Evolutionary conservation across 2,113 vertebrate species (phyloP).

Genomic region (Bathybates hornii): DNA sequence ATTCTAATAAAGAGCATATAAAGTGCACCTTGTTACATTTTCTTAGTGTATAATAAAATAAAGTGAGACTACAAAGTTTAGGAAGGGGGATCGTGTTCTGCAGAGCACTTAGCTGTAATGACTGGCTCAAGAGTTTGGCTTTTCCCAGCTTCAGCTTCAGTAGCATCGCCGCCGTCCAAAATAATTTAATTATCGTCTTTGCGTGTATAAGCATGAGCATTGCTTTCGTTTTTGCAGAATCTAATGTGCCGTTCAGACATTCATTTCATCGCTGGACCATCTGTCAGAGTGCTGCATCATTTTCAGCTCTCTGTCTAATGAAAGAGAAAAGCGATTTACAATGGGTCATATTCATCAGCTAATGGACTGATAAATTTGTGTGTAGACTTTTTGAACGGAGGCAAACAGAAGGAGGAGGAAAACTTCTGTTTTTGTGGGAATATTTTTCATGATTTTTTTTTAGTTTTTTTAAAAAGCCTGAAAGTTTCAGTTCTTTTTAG

Average conservation of each 20-base stretch:
- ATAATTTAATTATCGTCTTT: not conserved
- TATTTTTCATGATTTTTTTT: not conserved
- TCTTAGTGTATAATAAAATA: not conserved
- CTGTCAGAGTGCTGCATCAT: not conserved
- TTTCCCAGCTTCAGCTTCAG: not conserved
- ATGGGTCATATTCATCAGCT: conserved; percentile 7
- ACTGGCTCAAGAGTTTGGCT: not conserved
- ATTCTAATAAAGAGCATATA: not conserved
- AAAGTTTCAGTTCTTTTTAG: not conserved
- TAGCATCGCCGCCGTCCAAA: not conserved
- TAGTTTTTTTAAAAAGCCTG: rapidly evolving
- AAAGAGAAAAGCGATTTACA: not conserved
- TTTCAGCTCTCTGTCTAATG: conserved; percentile 4
- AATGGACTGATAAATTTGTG: not conserved
- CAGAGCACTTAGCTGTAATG: not conserved
- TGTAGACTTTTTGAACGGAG: not conserved
- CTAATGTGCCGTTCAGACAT: not conserved
- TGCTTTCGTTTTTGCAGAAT: not conserved
- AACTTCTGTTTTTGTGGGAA: not conserved
- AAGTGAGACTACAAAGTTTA: not conserved
- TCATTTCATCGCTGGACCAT: not conserved
- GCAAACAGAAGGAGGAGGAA: not conserved
- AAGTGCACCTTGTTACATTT: not conserved
- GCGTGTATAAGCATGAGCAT: not conserved
- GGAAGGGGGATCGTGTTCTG: not conserved